Conservation (phyloP, 2,797 vertebrate genomes). For the Chrysocyon brachyurus region DNA sequence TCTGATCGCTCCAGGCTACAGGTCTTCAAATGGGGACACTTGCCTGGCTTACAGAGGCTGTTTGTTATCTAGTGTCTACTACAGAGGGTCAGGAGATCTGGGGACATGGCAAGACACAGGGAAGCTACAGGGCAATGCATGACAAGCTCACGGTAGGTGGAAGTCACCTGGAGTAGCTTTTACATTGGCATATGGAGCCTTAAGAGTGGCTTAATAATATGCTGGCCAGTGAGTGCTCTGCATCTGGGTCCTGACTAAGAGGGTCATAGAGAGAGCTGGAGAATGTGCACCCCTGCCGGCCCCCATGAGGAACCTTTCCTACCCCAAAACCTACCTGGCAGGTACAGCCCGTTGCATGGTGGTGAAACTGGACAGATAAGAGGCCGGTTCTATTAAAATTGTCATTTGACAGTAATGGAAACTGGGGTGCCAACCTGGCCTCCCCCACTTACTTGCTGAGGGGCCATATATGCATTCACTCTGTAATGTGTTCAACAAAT, state of each 20-base stretch:
- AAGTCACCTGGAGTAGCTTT: neutral
- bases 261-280: neutral
- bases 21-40: neutral
- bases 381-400: neutral
- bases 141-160: neutral
- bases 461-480: neutral
- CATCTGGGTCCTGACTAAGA: neutral
- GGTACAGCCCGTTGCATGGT: neutral
- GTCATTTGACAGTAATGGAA: neutral
- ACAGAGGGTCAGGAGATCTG: neutral
- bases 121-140: neutral
- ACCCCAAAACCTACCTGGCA: neutral
- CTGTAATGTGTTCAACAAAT: neutral
- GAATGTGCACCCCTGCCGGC: neutral
- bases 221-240: neutral
- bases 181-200: neutral
- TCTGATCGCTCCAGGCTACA: neutral
- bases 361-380: neutral
- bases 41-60: neutral
- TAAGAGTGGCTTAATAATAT: neutral
- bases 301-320: neutral
- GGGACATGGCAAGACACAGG: neutral
- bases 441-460: neutral
- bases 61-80: neutral
- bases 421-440: neutral